Conservation (phyloP, 2,888 invertebrate species). For the Athripsodes cinereus region DNA sequence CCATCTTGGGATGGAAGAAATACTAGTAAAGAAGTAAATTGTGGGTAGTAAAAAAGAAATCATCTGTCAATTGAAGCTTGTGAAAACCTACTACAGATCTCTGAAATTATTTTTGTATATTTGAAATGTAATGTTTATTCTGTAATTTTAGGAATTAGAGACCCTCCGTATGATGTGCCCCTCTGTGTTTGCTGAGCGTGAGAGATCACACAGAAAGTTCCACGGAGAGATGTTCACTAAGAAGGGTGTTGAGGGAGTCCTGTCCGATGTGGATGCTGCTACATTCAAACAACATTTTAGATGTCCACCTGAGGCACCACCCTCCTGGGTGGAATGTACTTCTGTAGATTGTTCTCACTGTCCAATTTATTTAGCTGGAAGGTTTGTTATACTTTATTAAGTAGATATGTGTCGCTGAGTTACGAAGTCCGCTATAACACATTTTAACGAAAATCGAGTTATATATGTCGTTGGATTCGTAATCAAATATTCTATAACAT, state of each 20-base stretch:
- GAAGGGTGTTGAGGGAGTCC: conserved; percentile 55
- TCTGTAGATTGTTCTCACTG: conserved; percentile 51
- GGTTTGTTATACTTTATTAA: conserved; percentile 35
- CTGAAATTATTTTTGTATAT: no score
- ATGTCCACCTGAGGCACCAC: conserved; percentile 49
- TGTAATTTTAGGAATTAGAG: conserved; percentile 45
- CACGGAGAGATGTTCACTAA: conserved; percentile 56
- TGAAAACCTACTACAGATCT: no score
- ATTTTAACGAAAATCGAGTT: no score
- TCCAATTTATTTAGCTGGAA: conserved; percentile 60
- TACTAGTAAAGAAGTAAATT: no score
- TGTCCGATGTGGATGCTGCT: conserved; percentile 41
- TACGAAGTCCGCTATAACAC: no score
- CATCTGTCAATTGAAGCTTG: not conserved
- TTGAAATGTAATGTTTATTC: no score
- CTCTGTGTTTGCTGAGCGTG: conserved; percentile 38
- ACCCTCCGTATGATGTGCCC: conserved; percentile 42
- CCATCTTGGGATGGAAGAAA: no score
- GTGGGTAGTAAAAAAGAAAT: no score
- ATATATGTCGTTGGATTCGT: no score
- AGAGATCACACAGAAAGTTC: conserved; percentile 37
- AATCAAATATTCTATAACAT: no score
- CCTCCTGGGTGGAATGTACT: conserved; percentile 39
- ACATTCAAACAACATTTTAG: conserved; percentile 46
- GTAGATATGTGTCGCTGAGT: no score